Evolutionary conservation across 2,888 invertebrate genomes (phyloP).

Genomic region (Tetheella fluctuosa): DNA sequence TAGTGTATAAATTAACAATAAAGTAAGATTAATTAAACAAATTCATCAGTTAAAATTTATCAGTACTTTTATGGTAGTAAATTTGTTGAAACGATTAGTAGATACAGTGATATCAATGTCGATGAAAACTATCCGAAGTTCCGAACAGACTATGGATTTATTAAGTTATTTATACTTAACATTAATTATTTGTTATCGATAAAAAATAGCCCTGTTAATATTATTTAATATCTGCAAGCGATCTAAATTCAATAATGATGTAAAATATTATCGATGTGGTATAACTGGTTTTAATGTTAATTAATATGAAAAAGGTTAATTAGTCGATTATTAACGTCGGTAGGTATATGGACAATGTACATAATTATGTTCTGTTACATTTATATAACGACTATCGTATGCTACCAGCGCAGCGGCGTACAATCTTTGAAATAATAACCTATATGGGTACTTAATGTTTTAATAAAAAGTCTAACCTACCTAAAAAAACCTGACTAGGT

Average conservation of each 20-base stretch:
- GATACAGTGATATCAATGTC: too few species aligned
- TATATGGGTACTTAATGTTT: too few species aligned
- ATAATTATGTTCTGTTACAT: neutral
- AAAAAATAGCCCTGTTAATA: neutral
- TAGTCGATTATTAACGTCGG: neutral
- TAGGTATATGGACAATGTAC: neutral
- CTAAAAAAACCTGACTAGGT: too few species aligned
- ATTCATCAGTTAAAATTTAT: too few species aligned
- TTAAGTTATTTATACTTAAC: too few species aligned
- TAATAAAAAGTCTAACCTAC: too few species aligned
- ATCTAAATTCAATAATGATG: neutral
- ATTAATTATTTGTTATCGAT: neutral
- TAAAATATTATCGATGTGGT: neutral
- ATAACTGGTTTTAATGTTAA: neutral
- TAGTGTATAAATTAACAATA: too few species aligned
- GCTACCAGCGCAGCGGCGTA: neutral
- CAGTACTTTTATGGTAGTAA: too few species aligned
- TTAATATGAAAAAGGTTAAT: neutral
- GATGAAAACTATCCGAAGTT: too few species aligned
- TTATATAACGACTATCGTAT: neutral
- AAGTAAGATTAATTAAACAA: too few species aligned
- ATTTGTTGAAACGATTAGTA: too few species aligned
- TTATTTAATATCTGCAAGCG: neutral
- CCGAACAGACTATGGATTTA: too few species aligned
- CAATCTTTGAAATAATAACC: neutral